These are phyloP conservation scores for Chaunax sp. DNA, from an alignment of 2,797 vertebrate species.

Conservation along the genomic window DNA sequence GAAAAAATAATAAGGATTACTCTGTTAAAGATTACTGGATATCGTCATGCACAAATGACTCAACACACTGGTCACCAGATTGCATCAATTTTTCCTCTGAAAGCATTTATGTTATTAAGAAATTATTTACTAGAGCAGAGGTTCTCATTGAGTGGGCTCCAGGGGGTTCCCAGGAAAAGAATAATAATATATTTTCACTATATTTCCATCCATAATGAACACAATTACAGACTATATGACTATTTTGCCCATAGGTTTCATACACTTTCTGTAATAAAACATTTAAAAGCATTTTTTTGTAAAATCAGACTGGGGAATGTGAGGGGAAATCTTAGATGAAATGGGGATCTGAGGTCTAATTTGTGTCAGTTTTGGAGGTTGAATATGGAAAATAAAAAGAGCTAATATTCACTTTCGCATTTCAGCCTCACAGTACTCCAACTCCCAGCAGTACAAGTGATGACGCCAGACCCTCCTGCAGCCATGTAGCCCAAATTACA, in stretches of 20 bases:
- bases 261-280: no score
- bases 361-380: no score
- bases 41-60: background rate
- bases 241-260: no score
- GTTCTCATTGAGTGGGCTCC: no score
- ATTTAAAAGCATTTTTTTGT: no score
- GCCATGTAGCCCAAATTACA: slow-evolving; percentile 18
- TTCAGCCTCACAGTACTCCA: slow-evolving; percentile 37
- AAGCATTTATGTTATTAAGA: background rate
- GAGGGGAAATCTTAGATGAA: no score
- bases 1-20: background rate
- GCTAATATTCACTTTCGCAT: slow-evolving; percentile 70
- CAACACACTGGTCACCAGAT: background rate
- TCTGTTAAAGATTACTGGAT: background rate
- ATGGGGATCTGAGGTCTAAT: no score
- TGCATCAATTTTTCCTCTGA: background rate
- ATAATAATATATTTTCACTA: no score
- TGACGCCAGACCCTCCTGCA: accelerated
- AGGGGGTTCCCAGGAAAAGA: background rate
- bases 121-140: background rate
- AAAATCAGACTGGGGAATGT: no score
- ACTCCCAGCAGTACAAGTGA: slow-evolving; percentile 38
- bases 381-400: no score
- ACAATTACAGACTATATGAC: no score
- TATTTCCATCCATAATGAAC: no score